Evolutionary conservation across 2,888 invertebrate genomes (phyloP).

Genomic region (Scaptomyza tumidula): DNA sequence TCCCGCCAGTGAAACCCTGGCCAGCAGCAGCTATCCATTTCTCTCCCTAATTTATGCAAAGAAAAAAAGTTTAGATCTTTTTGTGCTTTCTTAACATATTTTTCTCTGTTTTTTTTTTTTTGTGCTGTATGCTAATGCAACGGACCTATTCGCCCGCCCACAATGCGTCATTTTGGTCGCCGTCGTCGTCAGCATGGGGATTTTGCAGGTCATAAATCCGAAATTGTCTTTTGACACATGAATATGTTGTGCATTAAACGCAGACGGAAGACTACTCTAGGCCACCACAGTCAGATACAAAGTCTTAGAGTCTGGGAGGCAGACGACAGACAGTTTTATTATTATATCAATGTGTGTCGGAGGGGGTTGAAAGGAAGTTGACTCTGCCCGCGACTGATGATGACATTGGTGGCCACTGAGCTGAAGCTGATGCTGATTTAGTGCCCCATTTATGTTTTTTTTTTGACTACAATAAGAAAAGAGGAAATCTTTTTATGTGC

Average conservation of each 20-base stretch:
- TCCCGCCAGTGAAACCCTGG: conserved; percentile 9
- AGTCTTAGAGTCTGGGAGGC: conserved; percentile 40
- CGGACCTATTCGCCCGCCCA: conserved; percentile 40
- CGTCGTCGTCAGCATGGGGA: conserved; percentile 49
- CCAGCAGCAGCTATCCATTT: conserved; percentile 1
- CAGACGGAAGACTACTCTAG: conserved; percentile 51
- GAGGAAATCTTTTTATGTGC: conserved; percentile 44
- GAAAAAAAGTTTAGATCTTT: conserved; percentile 75
- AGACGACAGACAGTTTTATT: conserved; percentile 70
- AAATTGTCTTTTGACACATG: conserved; percentile 82
- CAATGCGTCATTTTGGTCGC: conserved; percentile 58
- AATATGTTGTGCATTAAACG: conserved; percentile 82
- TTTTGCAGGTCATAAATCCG: conserved; percentile 79
- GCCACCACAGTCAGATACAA: conserved; percentile 41
- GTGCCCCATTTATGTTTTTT: not conserved
- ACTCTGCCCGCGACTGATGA: conserved; percentile 57
- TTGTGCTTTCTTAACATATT: conserved; percentile 81
- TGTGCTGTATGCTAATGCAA: conserved; percentile 47
- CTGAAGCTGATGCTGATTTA: conserved; percentile 62
- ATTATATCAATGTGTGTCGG: conserved; percentile 68
- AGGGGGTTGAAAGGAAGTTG: not conserved
- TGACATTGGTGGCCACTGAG: conserved; percentile 73
- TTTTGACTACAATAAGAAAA: conserved; percentile 7
- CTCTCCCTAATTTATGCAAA: conserved; percentile 74
- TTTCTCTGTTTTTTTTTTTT: conserved; percentile 20